Conservation (phyloP, 2,797 vertebrate genomes). For the Peromyscus nudipes region DNA sequence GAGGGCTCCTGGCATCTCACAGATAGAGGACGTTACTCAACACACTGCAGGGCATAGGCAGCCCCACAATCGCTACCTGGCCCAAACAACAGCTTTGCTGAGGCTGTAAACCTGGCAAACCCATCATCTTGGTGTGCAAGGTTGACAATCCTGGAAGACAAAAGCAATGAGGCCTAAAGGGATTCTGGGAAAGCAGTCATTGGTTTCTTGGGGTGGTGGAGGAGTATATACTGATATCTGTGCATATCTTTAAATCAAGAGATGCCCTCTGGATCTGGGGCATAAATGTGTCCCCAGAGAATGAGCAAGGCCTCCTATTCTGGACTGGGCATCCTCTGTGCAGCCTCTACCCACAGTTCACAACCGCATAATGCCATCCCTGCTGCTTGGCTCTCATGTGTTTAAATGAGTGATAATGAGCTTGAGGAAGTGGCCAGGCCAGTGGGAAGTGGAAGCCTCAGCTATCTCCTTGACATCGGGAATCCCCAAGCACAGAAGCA, state of each 20-base stretch:
- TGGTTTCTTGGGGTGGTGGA: neutral
- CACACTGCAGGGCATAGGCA: neutral
- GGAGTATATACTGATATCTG: neutral
- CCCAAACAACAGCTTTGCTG: neutral
- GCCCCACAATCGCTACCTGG: neutral
- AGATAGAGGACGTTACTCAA: neutral
- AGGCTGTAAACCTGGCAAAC: neutral
- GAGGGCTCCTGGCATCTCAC: neutral
- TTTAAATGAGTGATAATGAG: neutral
- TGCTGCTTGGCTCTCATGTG: neutral
- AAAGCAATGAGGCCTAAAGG: conserved; percentile 6
- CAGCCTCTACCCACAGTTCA: neutral
- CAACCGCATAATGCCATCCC: neutral
- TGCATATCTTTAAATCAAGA: conserved; percentile 21
- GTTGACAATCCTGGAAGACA: conserved; percentile 3
- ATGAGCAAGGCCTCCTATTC: neutral
- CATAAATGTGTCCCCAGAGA: neutral
- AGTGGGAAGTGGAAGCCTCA: too few species aligned
- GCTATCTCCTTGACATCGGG: neutral
- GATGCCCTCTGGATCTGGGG: neutral
- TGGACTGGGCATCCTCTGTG: neutral
- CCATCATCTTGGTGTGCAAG: neutral
- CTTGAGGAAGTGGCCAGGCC: neutral
- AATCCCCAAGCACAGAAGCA: neutral
- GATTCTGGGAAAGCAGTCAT: neutral